phyloP scores from a whole-genome alignment of 1,140 invertebrate species.

The Drosophila azteca region DNA sequence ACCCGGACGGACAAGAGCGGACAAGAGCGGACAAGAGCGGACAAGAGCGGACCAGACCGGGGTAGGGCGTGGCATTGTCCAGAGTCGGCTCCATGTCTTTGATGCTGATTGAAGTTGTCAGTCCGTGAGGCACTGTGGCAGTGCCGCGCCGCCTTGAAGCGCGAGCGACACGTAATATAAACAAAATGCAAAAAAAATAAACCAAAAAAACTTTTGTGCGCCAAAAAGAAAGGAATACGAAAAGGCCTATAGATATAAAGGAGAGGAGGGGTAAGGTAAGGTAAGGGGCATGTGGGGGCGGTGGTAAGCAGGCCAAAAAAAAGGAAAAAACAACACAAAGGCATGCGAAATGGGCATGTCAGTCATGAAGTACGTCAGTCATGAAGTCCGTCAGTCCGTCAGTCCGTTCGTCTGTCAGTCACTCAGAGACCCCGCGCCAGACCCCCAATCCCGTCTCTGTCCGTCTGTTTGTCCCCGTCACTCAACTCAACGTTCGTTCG shows the following conservation, averaged over 20 bases:
- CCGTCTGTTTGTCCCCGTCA: constrained; percentile 29
- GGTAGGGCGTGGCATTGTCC: constrained; percentile 65
- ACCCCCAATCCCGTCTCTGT: neutral
- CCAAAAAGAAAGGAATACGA: constrained; percentile 61
- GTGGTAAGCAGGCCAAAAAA: constrained; percentile 50
- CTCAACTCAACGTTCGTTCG: constrained; percentile 46
- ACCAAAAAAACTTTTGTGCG: constrained; percentile 33
- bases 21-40: neutral
- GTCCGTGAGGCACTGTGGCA: constrained; percentile 48
- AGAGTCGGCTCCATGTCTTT: constrained; percentile 68
- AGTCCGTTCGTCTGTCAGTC: constrained; percentile 34
- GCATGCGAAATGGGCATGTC: constrained; percentile 73
- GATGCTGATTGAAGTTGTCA: constrained; percentile 79
- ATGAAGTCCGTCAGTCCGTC: neutral
- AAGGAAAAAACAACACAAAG: constrained; percentile 48
- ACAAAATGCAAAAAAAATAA: constrained; percentile 68
- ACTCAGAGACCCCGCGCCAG: constrained; percentile 40
- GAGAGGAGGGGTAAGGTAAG: neutral
- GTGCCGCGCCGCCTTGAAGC: constrained; percentile 59
- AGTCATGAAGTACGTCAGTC: constrained; percentile 36
- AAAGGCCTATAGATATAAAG: constrained; percentile 15
- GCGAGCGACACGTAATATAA: constrained; percentile 72
- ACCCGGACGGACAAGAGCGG: no score
- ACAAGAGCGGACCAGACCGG: neutral
- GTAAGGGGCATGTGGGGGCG: constrained; percentile 15